These are phyloP conservation scores for Merodon equestris DNA, from an alignment of 2,888 invertebrate species.

Conservation along the genomic window DNA sequence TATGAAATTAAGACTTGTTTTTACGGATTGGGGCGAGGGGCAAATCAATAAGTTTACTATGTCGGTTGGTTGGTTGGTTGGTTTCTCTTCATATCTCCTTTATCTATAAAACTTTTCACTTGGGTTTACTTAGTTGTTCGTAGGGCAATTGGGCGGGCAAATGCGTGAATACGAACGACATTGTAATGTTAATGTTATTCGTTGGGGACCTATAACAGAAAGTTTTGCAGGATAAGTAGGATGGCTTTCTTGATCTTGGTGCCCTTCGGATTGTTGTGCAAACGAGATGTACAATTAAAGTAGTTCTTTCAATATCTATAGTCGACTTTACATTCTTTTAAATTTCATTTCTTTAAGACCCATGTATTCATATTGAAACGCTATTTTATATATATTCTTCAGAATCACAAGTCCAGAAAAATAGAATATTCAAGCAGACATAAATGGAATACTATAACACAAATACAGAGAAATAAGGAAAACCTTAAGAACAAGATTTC, in stretches of 20 bases:
- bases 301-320: too few species aligned
- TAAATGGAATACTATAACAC: too few species aligned
- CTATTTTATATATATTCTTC: too few species aligned
- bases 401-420: too few species aligned
- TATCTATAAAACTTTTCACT: constrained; percentile 15
- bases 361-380: too few species aligned
- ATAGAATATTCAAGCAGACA: too few species aligned
- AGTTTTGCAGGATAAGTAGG: constrained; percentile 17
- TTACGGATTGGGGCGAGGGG: constrained; percentile 38
- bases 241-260: neutral
- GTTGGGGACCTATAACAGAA: constrained; percentile 49
- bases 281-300: neutral
- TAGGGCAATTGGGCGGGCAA: constrained; percentile 15
- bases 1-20: constrained; percentile 32
- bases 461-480: too few species aligned
- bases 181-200: constrained; percentile 25
- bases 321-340: too few species aligned
- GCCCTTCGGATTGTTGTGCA: constrained; percentile 52
- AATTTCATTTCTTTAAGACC: too few species aligned
- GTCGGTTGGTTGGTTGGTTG: constrained; percentile 28
- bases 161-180: constrained; percentile 20
- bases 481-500: too few species aligned
- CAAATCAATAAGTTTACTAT: constrained; percentile 23
- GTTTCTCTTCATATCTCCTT: neutral
- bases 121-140: constrained; percentile 13